Base-by-base conservation (phyloP, 2,797 vertebrate genomes). In the Garrulus glandarius region DNA sequence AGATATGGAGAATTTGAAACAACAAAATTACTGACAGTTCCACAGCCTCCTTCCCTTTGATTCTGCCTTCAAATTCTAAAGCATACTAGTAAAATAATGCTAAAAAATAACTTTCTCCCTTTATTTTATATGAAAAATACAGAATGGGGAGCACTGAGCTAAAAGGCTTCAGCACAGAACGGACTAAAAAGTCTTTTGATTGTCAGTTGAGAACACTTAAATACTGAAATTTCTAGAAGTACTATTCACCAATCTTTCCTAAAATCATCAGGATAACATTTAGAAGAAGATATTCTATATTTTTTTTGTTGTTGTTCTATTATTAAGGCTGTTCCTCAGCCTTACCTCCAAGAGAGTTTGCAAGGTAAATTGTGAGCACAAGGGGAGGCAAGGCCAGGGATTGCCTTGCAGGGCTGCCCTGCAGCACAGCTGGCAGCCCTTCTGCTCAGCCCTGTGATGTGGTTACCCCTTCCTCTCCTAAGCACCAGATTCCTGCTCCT, bases 391-490 rank as follows among this genome's bases (percentile, higher is more conserved):
- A 41, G 87, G 65, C 13, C 50, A 39, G 57, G 65, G 75, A 37
- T 15, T 92, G 65, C 65, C 29, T 93, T 47, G 68, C 76, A 87
- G 82, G 61, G 55, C 61, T 87, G 82, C 79, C 72, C 76, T 2
- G 9, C 8, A 6, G 79, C 83, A 81, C 93, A 93, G 89, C 87
- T 96, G 95, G 95, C 91, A 93, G 69, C 63, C 57, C 61, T 68
- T 89, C 61, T 86, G 76, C 92, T 94, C 59, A 5, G 27, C 74
- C 64, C 76, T 97, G 65, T 96, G 95, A 96, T 96, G 95, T 94
- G 95, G 91, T 96, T 88, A 56, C 65, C 84, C 94, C 95, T 95
- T 96, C 95, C 95, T 92, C 79, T 89, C 92, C 76, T 46, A 76
- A 94, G 89, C 93, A 94, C 56, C 94, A 92, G 76, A 95, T 92